Evolutionary conservation across 1,140 invertebrate species (phyloP).

Genomic region (Coptotermes formosanus): DNA sequence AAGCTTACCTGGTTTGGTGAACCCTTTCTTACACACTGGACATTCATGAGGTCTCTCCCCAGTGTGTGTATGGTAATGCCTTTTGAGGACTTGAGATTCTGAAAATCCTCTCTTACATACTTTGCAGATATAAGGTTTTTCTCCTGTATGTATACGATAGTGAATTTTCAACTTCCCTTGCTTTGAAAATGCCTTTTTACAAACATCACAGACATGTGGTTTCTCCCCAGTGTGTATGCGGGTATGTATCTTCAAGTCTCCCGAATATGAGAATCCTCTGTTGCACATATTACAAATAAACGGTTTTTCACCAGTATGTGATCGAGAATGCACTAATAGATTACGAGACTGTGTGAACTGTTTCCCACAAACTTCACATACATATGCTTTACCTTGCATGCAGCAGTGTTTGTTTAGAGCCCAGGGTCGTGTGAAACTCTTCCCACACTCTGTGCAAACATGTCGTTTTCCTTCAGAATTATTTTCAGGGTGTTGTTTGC

Average conservation of each 20-base stretch:
- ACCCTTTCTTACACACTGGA: background rate
- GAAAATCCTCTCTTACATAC: background rate
- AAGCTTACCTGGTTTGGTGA: background rate
- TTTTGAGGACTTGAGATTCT: background rate
- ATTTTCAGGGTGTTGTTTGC: too few species aligned
- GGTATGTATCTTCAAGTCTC: background rate
- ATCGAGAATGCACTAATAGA: background rate
- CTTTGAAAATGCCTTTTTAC: background rate
- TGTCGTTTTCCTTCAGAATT: background rate
- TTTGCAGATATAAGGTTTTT: background rate
- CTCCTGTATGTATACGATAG: background rate
- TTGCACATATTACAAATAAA: background rate
- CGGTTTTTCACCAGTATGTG: background rate
- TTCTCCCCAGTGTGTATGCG: background rate
- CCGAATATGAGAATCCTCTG: background rate
- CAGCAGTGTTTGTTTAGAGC: background rate
- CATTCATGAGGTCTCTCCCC: background rate
- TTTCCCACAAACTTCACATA: background rate
- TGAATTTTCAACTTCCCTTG: background rate
- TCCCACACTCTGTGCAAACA: background rate
- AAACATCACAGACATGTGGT: background rate
- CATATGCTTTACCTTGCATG: background rate
- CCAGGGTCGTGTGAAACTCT: background rate
- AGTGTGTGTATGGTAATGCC: background rate
- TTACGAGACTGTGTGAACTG: background rate